These are phyloP conservation scores for Lasiurus borealis DNA, from an alignment of 2,113 vertebrate genomes.

Conservation along the genomic window DNA sequence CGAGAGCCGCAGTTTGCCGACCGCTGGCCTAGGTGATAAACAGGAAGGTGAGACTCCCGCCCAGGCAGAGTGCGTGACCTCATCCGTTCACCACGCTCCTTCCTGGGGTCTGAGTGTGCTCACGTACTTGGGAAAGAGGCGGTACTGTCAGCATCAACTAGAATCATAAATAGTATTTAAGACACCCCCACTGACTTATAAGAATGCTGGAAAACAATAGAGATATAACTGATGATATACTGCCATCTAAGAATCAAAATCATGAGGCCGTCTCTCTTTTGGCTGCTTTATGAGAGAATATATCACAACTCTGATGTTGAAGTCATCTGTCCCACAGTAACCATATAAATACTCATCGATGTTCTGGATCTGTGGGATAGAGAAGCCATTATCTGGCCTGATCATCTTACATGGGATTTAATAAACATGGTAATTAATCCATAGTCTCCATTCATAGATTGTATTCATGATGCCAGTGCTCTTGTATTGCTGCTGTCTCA, in stretches of 20 bases:
- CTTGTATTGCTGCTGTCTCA: not conserved
- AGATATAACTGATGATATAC: not conserved
- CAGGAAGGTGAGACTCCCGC: not conserved
- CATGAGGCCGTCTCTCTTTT: not conserved
- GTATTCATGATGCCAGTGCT: not conserved
- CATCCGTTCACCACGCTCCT: not conserved
- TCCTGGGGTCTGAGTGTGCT: not conserved
- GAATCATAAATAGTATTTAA: constrained; percentile 24
- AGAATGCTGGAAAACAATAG: not conserved
- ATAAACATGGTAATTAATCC: not conserved
- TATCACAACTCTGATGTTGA: not conserved
- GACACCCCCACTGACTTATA: not conserved
- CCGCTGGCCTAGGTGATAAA: not conserved
- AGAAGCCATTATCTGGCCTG: not conserved
- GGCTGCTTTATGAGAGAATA: not conserved
- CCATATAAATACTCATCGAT: not conserved
- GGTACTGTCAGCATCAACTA: not conserved
- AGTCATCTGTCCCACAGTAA: not conserved
- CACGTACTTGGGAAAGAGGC: not conserved
- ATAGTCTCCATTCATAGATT: not conserved
- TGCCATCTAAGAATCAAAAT: not conserved
- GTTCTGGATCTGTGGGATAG: not conserved
- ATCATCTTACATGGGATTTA: not conserved
- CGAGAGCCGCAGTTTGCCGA: too few species aligned
- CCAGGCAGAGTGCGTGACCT: not conserved